Conservation (phyloP, 1,140 invertebrate species). For the Dufourea novaeangliae region DNA sequence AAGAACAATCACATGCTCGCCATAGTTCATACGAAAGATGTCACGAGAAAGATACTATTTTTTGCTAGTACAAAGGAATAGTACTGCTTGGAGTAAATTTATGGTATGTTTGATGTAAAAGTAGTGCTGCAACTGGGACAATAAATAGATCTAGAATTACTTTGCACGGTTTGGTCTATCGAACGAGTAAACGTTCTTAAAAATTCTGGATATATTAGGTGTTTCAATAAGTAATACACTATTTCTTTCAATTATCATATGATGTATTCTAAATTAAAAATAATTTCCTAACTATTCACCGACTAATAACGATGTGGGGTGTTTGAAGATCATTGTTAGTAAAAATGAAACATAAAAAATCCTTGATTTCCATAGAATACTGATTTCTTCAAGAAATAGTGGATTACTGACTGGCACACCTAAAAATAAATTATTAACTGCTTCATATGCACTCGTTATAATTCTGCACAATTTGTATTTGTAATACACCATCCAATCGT, state of each 20-base stretch:
- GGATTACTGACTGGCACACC: too few relatives aligned
- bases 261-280: too few relatives aligned
- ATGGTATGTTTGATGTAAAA: slow-evolving; percentile 35
- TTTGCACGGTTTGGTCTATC: slow-evolving; percentile 39
- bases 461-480: background rate
- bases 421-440: background rate
- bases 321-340: too few relatives aligned
- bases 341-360: too few relatives aligned
- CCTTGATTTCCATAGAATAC: too few relatives aligned
- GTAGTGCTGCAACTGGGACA: slow-evolving; percentile 69
- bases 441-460: slow-evolving; percentile 21
- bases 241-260: too few relatives aligned
- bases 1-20: background rate
- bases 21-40: background rate
- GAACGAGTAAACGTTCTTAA: slow-evolving; percentile 44
- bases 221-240: too few relatives aligned
- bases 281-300: too few relatives aligned
- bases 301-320: too few relatives aligned
- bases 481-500: background rate
- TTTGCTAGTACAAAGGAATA: background rate
- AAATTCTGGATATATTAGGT: too few relatives aligned
- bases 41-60: background rate
- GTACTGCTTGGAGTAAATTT: slow-evolving; percentile 16
- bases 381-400: too few relatives aligned
- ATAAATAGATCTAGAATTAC: slow-evolving; percentile 67